Conservation (phyloP, 2,888 invertebrate genomes). For the Drosophila neutralis region DNA sequence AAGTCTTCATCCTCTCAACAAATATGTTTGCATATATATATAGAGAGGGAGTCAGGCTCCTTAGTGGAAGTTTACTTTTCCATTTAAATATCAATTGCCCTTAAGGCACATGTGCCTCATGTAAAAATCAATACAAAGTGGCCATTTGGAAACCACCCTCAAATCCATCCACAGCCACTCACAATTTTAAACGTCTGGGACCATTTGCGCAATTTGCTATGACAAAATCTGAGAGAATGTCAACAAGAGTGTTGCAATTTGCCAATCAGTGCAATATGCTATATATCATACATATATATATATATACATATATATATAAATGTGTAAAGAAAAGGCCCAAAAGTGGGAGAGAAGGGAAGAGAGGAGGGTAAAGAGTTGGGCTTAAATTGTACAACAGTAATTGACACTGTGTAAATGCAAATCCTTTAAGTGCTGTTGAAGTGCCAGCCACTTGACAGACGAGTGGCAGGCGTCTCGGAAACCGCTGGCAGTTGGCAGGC, state of each 20-base stretch:
- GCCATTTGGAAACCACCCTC: not conserved
- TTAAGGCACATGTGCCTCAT: not conserved
- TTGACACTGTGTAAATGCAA: slow-evolving; percentile 63
- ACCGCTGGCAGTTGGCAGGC: not conserved
- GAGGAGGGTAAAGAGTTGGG: not conserved
- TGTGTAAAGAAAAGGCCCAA: not conserved
- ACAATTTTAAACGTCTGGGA: not conserved
- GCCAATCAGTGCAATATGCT: slow-evolving; percentile 33
- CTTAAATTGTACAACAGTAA: slow-evolving; percentile 44
- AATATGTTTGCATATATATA: not conserved
- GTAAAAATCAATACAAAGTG: not conserved
- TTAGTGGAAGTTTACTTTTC: slow-evolving; percentile 22
- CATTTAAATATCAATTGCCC: slow-evolving; percentile 52
- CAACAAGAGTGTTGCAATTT: slow-evolving; percentile 47
- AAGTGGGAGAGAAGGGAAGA: not conserved
- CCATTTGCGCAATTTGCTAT: slow-evolving; percentile 8
- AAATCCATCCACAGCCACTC: not conserved
- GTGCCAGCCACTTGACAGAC: slow-evolving; percentile 42
- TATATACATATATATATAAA: not conserved
- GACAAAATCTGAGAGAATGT: slow-evolving; percentile 31
- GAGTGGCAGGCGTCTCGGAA: not conserved
- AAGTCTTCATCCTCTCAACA: not conserved
- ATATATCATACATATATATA: not conserved
- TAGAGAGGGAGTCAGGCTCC: slow-evolving; percentile 3
- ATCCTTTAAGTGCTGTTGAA: slow-evolving; percentile 64